A percentile compares a stretch with the other conserved stretches of the same genome.
These are phyloP conservation scores for Botia almorhae DNA, from an alignment of 2,797 vertebrate genomes.

Conservation along the genomic window DNA sequence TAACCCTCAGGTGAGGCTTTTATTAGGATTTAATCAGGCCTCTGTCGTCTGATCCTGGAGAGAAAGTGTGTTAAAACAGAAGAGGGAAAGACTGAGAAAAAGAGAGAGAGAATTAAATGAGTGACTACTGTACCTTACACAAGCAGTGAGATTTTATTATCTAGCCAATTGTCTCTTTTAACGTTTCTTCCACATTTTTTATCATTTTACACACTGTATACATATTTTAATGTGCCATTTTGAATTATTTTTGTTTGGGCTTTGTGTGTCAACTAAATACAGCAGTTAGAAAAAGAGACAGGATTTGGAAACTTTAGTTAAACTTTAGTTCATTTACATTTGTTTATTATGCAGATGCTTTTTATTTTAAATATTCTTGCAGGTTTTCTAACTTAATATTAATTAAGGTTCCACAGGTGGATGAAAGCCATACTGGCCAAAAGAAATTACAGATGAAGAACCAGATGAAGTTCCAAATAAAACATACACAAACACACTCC, in stretches of 20 bases:
- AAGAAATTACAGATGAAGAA: slow-evolving; percentile 1
- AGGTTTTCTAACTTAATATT: not conserved
- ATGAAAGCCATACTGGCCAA: not conserved
- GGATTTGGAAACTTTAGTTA: not conserved
- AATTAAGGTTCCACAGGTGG: not conserved
- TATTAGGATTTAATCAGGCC: slow-evolving; percentile 55
- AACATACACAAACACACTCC: not conserved
- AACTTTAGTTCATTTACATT: not conserved
- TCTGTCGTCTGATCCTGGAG: slow-evolving; percentile 3
- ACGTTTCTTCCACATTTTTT: not conserved
- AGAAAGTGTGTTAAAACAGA: slow-evolving; percentile 23
- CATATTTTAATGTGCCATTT: not conserved
- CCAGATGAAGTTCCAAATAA: slow-evolving; percentile 19
- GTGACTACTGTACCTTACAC: not conserved
- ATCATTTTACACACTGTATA: not conserved
- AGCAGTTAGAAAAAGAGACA: no score
- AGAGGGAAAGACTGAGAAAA: slow-evolving; percentile 8
- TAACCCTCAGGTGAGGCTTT: slow-evolving; percentile 48
- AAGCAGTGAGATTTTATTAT: not conserved
- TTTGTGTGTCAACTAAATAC: no score
- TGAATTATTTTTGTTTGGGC: no score
- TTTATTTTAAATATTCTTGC: not conserved
- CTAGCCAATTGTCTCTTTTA: no score
- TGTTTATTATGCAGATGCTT: not conserved
- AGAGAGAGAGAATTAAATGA: slow-evolving; percentile 2